Evolutionary conservation across 2,113 vertebrate genomes (phyloP).

Genomic region (Callaeas wilsoni): DNA sequence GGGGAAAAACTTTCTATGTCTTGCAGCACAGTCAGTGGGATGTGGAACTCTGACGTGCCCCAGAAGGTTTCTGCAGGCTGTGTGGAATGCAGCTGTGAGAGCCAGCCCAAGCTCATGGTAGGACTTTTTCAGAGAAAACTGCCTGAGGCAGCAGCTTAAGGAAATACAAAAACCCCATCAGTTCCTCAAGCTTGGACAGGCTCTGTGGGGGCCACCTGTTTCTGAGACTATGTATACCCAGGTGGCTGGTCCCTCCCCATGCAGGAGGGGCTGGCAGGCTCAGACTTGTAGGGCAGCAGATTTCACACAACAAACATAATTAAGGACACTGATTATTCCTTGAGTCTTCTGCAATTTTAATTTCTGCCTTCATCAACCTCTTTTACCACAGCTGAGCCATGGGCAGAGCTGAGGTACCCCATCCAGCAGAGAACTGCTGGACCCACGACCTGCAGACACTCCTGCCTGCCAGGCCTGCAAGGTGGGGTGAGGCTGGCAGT

Average conservation of each 20-base stretch:
- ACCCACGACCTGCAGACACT: fast-evolving
- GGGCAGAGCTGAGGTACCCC: neutral
- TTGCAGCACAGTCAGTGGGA: too few relatives aligned
- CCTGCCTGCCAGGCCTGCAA: neutral
- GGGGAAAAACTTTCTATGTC: too few relatives aligned
- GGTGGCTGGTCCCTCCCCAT: too few relatives aligned
- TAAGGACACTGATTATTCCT: neutral
- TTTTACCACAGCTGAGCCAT: fast-evolving
- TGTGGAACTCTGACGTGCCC: too few relatives aligned
- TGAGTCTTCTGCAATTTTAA: neutral
- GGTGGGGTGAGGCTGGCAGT: too few relatives aligned
- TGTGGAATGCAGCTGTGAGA: too few relatives aligned
- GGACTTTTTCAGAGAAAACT: too few relatives aligned
- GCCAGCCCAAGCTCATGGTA: too few relatives aligned
- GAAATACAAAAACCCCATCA: too few relatives aligned
- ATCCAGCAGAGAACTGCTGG: neutral
- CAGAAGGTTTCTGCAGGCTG: too few relatives aligned
- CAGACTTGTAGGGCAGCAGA: neutral
- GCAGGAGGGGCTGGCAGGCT: neutral
- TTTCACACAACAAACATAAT: neutral
- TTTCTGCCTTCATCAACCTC: neutral
- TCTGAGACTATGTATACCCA: neutral
- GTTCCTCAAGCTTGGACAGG: neutral
- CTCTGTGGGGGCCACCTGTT: fast-evolving
- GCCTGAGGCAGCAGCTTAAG: too few relatives aligned